phyloP scores from a whole-genome alignment of 2,888 invertebrate species.

The Biston betularia region DNA sequence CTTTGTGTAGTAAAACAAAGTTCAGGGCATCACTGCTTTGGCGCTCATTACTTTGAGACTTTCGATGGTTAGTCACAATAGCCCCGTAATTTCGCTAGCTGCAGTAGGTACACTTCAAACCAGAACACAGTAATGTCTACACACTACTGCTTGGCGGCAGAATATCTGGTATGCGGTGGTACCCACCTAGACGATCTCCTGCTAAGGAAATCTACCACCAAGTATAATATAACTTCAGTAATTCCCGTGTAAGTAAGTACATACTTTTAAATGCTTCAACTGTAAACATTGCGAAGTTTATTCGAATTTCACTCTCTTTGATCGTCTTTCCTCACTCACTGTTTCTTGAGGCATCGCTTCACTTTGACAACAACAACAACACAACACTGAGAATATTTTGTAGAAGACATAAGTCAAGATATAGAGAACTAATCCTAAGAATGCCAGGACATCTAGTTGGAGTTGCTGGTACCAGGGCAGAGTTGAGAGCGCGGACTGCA shows the following conservation, averaged over 20 bases:
- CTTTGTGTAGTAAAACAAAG: too few species aligned
- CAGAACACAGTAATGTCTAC: too few species aligned
- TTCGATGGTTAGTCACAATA: too few species aligned
- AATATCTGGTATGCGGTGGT: too few species aligned
- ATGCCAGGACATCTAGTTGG: slow-evolving; percentile 76
- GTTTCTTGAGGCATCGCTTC: slow-evolving; percentile 50
- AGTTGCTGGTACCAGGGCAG: slow-evolving; percentile 73
- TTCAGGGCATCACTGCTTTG: too few species aligned
- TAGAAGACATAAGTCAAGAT: slow-evolving; percentile 65
- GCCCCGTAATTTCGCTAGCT: too few species aligned
- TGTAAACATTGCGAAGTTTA: slow-evolving; percentile 45
- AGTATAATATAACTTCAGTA: slow-evolving; percentile 9
- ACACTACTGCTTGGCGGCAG: too few species aligned
- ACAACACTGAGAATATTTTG: slow-evolving; percentile 69
- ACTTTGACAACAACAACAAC: slow-evolving; percentile 70
- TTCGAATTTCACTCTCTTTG: slow-evolving; percentile 80
- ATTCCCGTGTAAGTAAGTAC: slow-evolving; percentile 33
- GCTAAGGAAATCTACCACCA: too few species aligned
- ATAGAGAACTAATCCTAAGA: slow-evolving; percentile 68
- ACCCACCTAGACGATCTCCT: too few species aligned
- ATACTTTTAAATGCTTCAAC: slow-evolving; percentile 24
- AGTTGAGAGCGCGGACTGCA: slow-evolving; percentile 67
- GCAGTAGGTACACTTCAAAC: too few species aligned
- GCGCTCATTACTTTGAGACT: too few species aligned
- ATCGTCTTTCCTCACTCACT: slow-evolving; percentile 61